These are phyloP conservation scores for Scelioninae gen. 2 DNA, from an alignment of 2,888 invertebrate genomes.

Conservation along the genomic window DNA sequence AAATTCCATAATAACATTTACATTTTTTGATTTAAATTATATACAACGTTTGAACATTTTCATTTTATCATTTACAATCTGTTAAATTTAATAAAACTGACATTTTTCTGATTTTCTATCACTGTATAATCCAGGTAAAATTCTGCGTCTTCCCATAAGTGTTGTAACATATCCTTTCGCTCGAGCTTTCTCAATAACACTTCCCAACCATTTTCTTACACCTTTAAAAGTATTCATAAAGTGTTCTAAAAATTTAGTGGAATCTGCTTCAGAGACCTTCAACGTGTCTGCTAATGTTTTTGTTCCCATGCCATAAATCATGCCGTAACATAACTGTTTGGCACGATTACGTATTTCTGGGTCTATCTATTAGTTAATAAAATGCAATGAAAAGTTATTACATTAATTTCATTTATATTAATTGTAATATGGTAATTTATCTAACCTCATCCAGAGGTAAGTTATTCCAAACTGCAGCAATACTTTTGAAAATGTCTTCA, in stretches of 20 bases:
- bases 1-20: neutral
- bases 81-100: conserved; percentile 76
- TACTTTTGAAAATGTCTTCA: conserved; percentile 88
- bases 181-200: conserved; percentile 81
- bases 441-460: conserved; percentile 80
- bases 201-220: conserved; percentile 80
- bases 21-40: neutral
- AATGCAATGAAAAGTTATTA: conserved; percentile 14
- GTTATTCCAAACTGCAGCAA: conserved; percentile 90
- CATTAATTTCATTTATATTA: too few relatives aligned
- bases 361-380: conserved; percentile 78
- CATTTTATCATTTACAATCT: too few relatives aligned
- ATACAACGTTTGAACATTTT: too few relatives aligned
- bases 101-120: conserved; percentile 78
- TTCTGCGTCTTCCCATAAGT: conserved; percentile 85
- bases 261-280: conserved; percentile 86
- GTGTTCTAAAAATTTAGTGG: conserved; percentile 85
- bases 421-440: conserved; percentile 10
- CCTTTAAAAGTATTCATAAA: conserved; percentile 88
- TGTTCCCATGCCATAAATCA: conserved; percentile 97
- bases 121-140: conserved; percentile 85
- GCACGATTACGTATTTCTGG: conserved; percentile 88
- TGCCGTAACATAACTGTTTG: conserved; percentile 96
- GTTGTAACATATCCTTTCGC: conserved; percentile 89
- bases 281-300: conserved; percentile 88